Percentiles rank a stretch among this genome's conserved stretches.
phyloP scores from a whole-genome alignment of 2,888 invertebrate species.

The Hesperia comma region DNA sequence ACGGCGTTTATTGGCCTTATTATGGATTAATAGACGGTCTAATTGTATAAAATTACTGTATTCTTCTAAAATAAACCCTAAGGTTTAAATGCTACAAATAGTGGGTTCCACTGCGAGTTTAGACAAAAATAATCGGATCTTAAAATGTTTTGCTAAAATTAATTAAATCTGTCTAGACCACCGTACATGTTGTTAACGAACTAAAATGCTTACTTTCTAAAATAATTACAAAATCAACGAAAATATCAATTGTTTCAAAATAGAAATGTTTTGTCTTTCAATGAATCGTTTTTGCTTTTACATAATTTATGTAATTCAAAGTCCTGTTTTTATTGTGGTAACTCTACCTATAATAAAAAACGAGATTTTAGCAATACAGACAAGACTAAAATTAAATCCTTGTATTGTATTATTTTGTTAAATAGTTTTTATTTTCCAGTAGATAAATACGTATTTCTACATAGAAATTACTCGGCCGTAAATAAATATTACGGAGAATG shows the following conservation, averaged over 20 bases:
- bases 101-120: neutral
- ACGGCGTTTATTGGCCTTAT: neutral
- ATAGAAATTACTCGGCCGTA: constrained; percentile 6
- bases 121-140: too few relatives aligned
- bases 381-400: too few relatives aligned
- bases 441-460: neutral
- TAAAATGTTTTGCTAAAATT: neutral
- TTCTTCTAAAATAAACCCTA: neutral
- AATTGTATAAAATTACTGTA: neutral
- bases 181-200: neutral
- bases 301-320: too few relatives aligned
- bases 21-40: constrained; percentile 2
- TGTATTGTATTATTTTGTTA: too few relatives aligned
- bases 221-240: neutral
- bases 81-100: neutral
- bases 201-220: neutral
- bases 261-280: too few relatives aligned
- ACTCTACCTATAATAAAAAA: too few relatives aligned
- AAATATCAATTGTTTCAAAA: neutral
- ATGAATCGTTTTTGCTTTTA: too few relatives aligned
- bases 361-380: too few relatives aligned
- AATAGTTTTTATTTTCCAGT: neutral
- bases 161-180: constrained; percentile 5
- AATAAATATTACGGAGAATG: constrained; percentile 15
- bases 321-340: too few relatives aligned